Base-by-base conservation (phyloP, 2,113 vertebrate species). In the Corythornis cristatus region DNA sequence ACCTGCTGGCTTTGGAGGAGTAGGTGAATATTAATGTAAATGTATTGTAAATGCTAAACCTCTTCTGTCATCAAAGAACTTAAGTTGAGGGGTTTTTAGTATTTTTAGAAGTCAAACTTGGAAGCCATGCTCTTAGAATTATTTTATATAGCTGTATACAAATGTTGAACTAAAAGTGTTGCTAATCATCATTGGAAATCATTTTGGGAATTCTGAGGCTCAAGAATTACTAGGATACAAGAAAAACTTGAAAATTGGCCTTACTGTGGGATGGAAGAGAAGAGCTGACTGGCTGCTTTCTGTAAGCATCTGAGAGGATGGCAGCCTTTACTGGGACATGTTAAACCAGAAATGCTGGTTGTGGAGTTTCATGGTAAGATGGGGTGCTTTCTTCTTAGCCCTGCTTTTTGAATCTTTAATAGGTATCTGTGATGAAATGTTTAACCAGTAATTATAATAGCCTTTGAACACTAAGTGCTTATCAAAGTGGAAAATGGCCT, bases 341-440 rank as follows among this genome's bases (percentile, higher is more conserved):
- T 71, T 74, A 60, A 95, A 96, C 96, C 64, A 90, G 96, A 94
- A 95, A 89, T 89, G 96, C 91, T 92, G 91, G 95, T 96, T 94
- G 82, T 25, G 33, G 92, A 72, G 62, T 67, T 73, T 74, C 6
- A 0, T 5, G 75, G 42, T 67, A 25, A 79, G 90, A 74, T 0
- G 0, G 7, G 0, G 2, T 54, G 37, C 18, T 84, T 51, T 81
- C n/a, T 85, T 58, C 43, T 17, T 43, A 51, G 37, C 90, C 71
- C n/a, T 56, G 45, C 66, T 83, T 61, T 85, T 83, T 74, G 54
- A 22, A 73, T 57, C 73, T 70, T 37, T 83, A 60, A 42, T 66
- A 60, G 83, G 51, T 66, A 60, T 70, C 67, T 50, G 46, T 66
- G 79, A 45, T 64, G 72, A 91, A 91, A 76, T 31, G 3, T 76